Evolutionary conservation across 2,797 vertebrate genomes (phyloP), one percentile per base, ranked within the genome.

Genomic region (Poliocrania exsul): DNA sequence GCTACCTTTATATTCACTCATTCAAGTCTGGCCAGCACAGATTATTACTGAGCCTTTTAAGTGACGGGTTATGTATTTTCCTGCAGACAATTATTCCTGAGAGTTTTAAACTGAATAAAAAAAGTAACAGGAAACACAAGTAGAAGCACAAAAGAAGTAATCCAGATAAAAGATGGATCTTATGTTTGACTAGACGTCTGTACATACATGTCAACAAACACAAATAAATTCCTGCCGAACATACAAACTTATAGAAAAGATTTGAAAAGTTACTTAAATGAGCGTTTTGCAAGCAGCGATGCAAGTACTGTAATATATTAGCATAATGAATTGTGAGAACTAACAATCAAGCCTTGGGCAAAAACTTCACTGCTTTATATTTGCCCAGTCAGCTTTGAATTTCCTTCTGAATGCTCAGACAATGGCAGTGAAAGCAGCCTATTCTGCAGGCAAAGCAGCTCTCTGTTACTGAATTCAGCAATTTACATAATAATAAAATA

Each of bases 311-410:
- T 86, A 93, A 96, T 66, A 53, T 44, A 96, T 97, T 95, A 97
- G 89, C 94, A 97, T 96, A 97, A 97, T 92, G 88, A 95, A 95
- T 92, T 97, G 91, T 95, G 96, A 97, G 95, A 97, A 96, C 91
- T 92, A 96, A 96, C 93, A 97, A 90, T 95, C 81, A 66, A 93
- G 95, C 92, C 94, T 62, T 93, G 89, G 86, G 94, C 90, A 97
- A 96, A 96, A 96, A 71, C 82, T 81, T 93, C 80, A 83, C 35
- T 80, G 94, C 95, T 96, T 97, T 97, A 70, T 97, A 92, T 96
- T 96, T 97, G 91, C 88, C 86, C 91, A 97, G 95, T 96, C 89
- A 97, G 97, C 92, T 96, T 91, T 96, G 95, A 96, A 96, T 97
- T 96, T 97, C 93, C 90, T 96, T 91, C 92, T 85, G 95, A 98